These are phyloP conservation scores for Equus przewalskii DNA, from an alignment of 2,113 vertebrate genomes.

Conservation along the genomic window DNA sequence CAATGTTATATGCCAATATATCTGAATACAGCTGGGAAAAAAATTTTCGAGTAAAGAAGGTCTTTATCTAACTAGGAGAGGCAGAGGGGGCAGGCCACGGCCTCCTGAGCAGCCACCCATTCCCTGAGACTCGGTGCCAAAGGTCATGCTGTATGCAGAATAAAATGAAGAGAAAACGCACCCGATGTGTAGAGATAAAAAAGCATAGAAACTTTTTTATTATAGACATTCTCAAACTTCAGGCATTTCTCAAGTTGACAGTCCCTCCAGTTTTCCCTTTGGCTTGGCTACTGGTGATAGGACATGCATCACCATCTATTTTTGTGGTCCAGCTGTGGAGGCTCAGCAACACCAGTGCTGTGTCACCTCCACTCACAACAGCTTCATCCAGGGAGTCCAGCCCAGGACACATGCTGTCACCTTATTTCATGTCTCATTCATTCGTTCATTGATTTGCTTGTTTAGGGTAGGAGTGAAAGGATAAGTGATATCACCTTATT, in stretches of 20 bases:
- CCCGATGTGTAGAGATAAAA: background rate
- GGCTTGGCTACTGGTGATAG: no score
- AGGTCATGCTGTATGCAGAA: background rate
- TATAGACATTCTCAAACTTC: background rate
- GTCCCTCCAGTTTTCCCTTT: background rate
- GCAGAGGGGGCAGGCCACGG: background rate
- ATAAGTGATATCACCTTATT: background rate
- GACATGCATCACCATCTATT: fast-evolving
- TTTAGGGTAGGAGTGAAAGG: background rate
- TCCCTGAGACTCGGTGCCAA: no score
- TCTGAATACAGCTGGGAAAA: background rate
- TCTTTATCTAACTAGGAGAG: background rate
- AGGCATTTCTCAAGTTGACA: background rate
- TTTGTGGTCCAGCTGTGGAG: background rate
- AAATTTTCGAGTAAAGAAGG: background rate
- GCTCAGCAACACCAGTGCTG: fast-evolving
- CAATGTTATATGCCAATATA: background rate
- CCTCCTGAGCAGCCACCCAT: background rate
- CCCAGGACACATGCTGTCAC: no score
- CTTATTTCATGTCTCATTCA: background rate
- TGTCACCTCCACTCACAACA: no score
- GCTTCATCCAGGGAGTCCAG: background rate
- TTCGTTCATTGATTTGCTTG: background rate
- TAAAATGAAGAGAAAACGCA: background rate
- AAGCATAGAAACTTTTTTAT: background rate